Percentiles rank a stretch among this genome's conserved stretches.
phyloP scores from a whole-genome alignment of 2,888 invertebrate genomes.

The Amaurobius ferox region DNA sequence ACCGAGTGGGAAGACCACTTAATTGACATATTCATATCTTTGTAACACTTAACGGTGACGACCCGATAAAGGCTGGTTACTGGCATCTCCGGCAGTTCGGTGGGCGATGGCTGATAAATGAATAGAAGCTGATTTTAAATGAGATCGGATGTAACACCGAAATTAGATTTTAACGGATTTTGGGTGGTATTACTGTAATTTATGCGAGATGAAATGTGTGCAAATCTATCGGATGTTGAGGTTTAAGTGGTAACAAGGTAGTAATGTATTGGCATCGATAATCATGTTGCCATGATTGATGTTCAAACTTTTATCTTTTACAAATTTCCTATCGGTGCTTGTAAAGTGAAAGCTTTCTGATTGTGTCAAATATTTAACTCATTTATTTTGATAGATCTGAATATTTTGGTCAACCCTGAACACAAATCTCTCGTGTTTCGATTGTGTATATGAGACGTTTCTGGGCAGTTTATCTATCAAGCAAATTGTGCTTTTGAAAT shows the following conservation, averaged over 20 bases:
- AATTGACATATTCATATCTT: background rate
- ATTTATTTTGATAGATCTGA: too few species aligned
- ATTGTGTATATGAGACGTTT: too few species aligned
- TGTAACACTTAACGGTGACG: background rate
- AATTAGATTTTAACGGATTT: background rate
- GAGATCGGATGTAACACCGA: background rate
- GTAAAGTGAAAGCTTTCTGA: too few species aligned
- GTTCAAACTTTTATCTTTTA: too few species aligned
- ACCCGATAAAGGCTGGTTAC: background rate
- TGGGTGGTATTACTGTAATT: background rate
- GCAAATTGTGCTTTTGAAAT: too few species aligned
- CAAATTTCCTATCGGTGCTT: too few species aligned
- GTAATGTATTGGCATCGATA: background rate
- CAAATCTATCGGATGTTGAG: background rate
- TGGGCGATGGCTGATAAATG: background rate
- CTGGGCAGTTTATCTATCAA: too few species aligned
- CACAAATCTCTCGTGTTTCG: too few species aligned
- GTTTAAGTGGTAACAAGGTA: background rate
- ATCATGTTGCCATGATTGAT: too few species aligned
- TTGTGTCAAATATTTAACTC: too few species aligned
- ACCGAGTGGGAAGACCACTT: conserved; percentile 7
- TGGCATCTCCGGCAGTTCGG: background rate
- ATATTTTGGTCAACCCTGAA: too few species aligned
- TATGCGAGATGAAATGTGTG: background rate
- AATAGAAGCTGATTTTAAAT: background rate